Conservation (phyloP, 2,113 vertebrate species). For the Corythaixoides concolor region DNA sequence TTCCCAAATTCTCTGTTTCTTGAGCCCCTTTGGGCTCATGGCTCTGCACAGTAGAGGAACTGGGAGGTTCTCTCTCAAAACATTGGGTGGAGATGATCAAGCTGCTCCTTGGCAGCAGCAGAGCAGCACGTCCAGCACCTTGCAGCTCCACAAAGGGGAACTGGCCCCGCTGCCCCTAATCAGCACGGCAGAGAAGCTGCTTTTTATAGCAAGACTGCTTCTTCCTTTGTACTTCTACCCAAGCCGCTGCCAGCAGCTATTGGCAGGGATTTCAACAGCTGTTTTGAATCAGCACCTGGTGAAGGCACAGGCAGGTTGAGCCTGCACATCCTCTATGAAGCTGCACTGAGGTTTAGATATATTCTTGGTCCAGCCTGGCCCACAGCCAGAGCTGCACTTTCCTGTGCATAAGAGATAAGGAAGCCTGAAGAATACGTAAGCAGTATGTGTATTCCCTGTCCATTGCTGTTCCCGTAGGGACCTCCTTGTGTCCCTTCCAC, state of each 20-base stretch:
- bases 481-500: background rate
- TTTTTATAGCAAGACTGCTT: background rate
- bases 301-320: background rate
- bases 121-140: background rate
- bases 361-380: background rate
- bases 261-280: slow-evolving; percentile 29
- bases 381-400: background rate
- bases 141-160: background rate
- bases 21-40: background rate
- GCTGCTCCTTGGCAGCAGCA: background rate
- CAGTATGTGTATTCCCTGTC: background rate
- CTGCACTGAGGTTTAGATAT: background rate
- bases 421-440: background rate
- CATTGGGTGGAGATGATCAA: background rate
- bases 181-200: background rate
- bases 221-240: slow-evolving; percentile 1
- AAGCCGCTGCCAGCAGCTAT: slow-evolving; percentile 8
- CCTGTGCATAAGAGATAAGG: background rate
- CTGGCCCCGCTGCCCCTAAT: background rate
- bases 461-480: background rate
- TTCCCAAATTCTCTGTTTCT: background rate
- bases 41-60: background rate
- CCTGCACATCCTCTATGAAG: background rate
- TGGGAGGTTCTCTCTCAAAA: background rate
- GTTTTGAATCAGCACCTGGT: background rate